Percentiles rank a stretch among this genome's conserved stretches.
Evolutionary conservation across 2,888 invertebrate species (phyloP).

Genomic region (Cacoxenus indagator): DNA sequence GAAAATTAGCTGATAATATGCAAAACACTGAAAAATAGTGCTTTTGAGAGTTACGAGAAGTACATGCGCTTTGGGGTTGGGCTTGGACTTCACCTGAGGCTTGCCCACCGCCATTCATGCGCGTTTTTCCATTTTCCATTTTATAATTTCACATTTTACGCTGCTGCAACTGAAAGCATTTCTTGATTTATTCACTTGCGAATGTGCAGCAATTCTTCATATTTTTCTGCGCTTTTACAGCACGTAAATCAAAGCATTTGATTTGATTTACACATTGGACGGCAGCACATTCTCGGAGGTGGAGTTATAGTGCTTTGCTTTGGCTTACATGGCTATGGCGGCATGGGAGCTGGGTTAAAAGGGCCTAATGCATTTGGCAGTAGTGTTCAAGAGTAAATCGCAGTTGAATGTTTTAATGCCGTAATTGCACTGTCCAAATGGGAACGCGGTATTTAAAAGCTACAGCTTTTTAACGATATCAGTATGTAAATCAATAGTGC

Average conservation of each 20-base stretch:
- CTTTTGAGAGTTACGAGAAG: neutral
- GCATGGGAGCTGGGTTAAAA: too few relatives aligned
- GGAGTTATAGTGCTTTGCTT: too few relatives aligned
- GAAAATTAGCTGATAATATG: slow-evolving; percentile 63
- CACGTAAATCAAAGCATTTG: slow-evolving; percentile 20
- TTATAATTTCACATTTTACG: slow-evolving; percentile 5
- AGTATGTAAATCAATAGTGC: too few relatives aligned
- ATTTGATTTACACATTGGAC: slow-evolving; percentile 8
- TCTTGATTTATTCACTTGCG: slow-evolving; percentile 16
- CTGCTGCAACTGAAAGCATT: slow-evolving; percentile 11
- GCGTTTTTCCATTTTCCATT: slow-evolving; percentile 1
- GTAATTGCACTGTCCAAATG: too few relatives aligned
- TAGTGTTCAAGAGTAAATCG: too few relatives aligned
- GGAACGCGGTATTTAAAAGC: too few relatives aligned
- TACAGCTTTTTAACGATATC: too few relatives aligned
- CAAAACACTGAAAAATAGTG: slow-evolving; percentile 59
- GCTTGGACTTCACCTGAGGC: neutral
- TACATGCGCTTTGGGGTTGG: neutral
- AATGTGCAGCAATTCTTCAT: slow-evolving; percentile 20
- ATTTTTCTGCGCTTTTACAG: slow-evolving; percentile 11
- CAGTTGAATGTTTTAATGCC: too few relatives aligned
- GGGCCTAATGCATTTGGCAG: too few relatives aligned
- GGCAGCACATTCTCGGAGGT: neutral
- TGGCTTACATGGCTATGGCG: too few relatives aligned
- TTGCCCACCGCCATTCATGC: neutral